phyloP scores from a whole-genome alignment of 2,888 invertebrate species.

The Troilus luridus region DNA sequence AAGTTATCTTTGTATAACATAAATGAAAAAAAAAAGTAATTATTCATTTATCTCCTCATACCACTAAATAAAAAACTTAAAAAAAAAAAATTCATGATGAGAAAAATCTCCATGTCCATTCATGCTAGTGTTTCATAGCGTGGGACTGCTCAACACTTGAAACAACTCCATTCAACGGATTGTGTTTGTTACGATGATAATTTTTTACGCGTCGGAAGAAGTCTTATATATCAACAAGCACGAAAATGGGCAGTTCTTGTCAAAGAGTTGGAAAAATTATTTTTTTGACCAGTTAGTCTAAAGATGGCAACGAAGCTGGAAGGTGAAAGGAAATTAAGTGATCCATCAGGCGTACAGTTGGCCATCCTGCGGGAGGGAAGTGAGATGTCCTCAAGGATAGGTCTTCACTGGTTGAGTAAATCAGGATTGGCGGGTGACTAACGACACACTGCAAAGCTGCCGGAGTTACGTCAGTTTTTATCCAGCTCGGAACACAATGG shows the following conservation, averaged over 20 bases:
- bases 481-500: background rate
- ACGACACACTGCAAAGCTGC: conserved; percentile 21
- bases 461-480: conserved; percentile 24
- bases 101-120: background rate
- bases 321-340: conserved; percentile 44
- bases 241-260: conserved; percentile 18
- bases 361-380: conserved; percentile 2
- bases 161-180: background rate
- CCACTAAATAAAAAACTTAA: background rate
- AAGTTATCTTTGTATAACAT: background rate
- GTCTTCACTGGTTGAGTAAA: background rate
- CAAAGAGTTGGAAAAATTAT: conserved; percentile 36
- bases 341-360: conserved; percentile 49
- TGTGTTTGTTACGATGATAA: background rate
- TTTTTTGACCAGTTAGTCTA: conserved; percentile 40
- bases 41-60: background rate
- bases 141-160: background rate
- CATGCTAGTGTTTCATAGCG: background rate
- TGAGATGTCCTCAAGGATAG: conserved; percentile 43
- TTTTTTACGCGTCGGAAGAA: conserved; percentile 11
- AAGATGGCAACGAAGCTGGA: background rate
- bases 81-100: background rate
- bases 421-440: conserved; percentile 41
- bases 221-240: background rate
- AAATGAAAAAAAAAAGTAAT: background rate